phyloP scores from a whole-genome alignment of 1,140 invertebrate species.

The Adelges cooleyi region DNA sequence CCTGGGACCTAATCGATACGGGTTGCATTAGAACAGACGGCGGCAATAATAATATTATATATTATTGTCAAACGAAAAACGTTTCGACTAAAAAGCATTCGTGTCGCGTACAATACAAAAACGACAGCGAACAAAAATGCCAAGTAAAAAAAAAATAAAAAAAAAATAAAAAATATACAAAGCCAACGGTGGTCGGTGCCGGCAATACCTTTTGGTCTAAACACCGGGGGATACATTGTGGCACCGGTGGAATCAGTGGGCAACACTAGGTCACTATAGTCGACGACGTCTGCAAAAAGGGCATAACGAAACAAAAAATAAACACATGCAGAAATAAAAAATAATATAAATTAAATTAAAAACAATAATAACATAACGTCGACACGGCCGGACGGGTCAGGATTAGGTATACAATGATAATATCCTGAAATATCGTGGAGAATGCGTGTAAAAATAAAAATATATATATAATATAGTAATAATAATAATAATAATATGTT shows the following conservation, averaged over 20 bases:
- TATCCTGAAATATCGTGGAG: constrained; percentile 9
- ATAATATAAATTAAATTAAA: constrained; percentile 31
- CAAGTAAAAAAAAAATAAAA: neutral
- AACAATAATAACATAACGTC: constrained; percentile 28
- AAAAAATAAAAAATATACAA: neutral
- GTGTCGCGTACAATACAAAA: neutral
- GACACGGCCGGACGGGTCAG: constrained; percentile 17
- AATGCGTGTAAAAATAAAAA: constrained; percentile 10
- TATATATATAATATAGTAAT: neutral
- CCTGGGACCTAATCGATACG: constrained; percentile 72
- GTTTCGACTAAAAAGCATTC: too few species aligned
- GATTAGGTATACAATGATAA: constrained; percentile 29
- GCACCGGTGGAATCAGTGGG: constrained; percentile 64
- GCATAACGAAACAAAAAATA: constrained; percentile 30
- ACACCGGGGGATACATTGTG: constrained; percentile 55
- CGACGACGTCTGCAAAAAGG: constrained; percentile 58
- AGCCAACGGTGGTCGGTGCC: neutral
- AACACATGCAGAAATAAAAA: constrained; percentile 32
- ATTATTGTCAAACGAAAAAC: too few species aligned
- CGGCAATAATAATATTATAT: too few species aligned
- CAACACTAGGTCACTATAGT: constrained; percentile 64
- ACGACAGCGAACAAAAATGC: neutral
- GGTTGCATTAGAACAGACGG: neutral
- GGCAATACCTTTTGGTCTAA: constrained; percentile 58
- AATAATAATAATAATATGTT: neutral